These are phyloP conservation scores for Eupithecia subfuscata DNA, from an alignment of 2,888 invertebrate species.

Conservation along the genomic window DNA sequence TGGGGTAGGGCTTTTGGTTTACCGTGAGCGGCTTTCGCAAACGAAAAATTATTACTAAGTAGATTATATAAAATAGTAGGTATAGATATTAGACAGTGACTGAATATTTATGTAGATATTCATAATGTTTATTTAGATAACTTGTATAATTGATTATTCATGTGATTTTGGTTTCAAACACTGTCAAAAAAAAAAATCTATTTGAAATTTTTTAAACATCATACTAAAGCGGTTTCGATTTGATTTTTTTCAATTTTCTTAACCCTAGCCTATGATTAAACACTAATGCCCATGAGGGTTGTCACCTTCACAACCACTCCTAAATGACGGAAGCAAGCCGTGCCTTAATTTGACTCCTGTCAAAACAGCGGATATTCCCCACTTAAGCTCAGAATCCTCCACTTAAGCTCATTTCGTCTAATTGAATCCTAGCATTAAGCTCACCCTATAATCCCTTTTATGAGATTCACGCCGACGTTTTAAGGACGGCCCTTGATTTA, in stretches of 20 bases:
- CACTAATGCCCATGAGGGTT: constrained; percentile 41
- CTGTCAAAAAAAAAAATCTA: no score
- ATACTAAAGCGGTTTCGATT: no score
- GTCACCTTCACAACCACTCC: constrained; percentile 60
- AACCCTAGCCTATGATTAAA: constrained; percentile 28
- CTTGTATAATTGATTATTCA: no score
- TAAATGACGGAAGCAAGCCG: constrained; percentile 71
- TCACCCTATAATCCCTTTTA: constrained; percentile 80
- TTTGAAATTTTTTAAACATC: no score
- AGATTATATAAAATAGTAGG: no score
- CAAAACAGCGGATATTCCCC: constrained; percentile 78
- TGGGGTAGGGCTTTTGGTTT: neutral
- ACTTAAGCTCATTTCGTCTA: constrained; percentile 83
- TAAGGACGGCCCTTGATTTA: constrained; percentile 64
- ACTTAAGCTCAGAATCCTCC: constrained; percentile 50
- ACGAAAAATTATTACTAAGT: neutral
- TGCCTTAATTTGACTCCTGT: constrained; percentile 77
- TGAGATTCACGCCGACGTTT: constrained; percentile 78
- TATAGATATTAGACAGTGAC: no score
- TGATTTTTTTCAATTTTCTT: neutral
- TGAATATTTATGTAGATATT: no score
- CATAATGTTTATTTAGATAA: no score
- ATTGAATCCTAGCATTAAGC: constrained; percentile 83
- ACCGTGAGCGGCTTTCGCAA: neutral
- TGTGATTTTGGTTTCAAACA: no score